Base-by-base conservation (phyloP, 2,797 vertebrate genomes). In the Acridotheres tristis region DNA sequence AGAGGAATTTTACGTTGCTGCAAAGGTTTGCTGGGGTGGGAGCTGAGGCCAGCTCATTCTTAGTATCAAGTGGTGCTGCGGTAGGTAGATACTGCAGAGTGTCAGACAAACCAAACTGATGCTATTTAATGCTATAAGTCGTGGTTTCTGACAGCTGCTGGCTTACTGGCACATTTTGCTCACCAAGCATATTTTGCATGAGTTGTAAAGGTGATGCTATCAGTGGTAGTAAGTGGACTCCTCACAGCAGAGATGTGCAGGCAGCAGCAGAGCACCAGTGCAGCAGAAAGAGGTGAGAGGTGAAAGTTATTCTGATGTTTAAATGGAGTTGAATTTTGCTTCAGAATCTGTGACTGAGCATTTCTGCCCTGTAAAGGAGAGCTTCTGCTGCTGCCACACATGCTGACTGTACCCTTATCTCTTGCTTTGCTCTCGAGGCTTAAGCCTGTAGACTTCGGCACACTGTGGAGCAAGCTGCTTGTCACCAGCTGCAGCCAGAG, bases 81-180 rank as follows among this genome's bases (percentile, higher is more conserved):
- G 63, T 76, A 43, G 1, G 3, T 27, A 80, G 89, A 79, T 87
- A 85, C 7, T 48, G 71, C 76, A 30, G n/a, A 66, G 57, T 62
- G 57, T 55, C 77, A 77, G 67, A 63, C 89, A 87, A 95, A 86
- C 14, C 32, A 69, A 86, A 82, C 57, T 23, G 40, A 61, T 74
- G 73, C 36, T 65, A 3, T 65, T 90, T 86, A 88, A 88, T 76
- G 67, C 69, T 71, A 0, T 90, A 95, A 86, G 50, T 92, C 89
- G 76, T 67, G 87, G 79, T 79, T 82, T 73, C 85, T 88, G 79
- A 67, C 53, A 91, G 74, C 55, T 86, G 25, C 42, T 93, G 69
- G 20, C 45, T 76, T 82, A 20, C 40, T 88, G 71, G 30, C 76
- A 32, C 18, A 55, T 91, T 89, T 92, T 88, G 59, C 78, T 81